Conservation (phyloP, 2,113 vertebrate genomes). For the Piliocolobus tephrosceles region DNA sequence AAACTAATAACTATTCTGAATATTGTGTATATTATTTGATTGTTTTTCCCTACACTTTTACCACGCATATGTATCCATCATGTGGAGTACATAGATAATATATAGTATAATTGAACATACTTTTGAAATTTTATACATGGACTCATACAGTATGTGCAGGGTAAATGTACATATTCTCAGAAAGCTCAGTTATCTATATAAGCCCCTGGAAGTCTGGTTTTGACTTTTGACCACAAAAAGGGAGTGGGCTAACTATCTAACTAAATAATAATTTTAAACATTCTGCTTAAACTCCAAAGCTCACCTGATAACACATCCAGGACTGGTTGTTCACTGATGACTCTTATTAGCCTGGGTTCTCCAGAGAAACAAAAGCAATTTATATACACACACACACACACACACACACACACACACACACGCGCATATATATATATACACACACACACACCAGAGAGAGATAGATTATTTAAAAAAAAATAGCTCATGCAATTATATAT, state of each 20-base stretch:
- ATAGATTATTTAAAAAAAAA: neutral
- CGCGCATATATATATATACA: too few species aligned
- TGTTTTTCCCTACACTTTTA: neutral
- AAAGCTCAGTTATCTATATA: neutral
- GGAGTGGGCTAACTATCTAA: neutral
- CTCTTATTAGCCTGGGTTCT: neutral
- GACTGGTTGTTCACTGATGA: neutral
- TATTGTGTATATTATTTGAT: neutral
- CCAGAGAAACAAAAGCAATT: neutral
- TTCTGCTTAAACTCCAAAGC: neutral
- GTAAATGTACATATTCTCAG: neutral
- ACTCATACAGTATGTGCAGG: neutral
- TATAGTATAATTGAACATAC: neutral
- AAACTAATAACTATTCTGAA: neutral
- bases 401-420: too few species aligned
- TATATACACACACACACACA: fast-evolving
- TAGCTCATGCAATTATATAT: neutral
- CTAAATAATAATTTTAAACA: neutral
- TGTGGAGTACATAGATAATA: neutral
- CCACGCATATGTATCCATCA: neutral
- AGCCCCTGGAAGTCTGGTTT: neutral
- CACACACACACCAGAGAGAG: too few species aligned
- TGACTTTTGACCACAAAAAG: neutral
- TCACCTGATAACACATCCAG: neutral
- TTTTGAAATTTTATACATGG: neutral